phyloP scores from a whole-genome alignment of 92 coral and sea anemone species.

The Umimayanthus kanabou region DNA sequence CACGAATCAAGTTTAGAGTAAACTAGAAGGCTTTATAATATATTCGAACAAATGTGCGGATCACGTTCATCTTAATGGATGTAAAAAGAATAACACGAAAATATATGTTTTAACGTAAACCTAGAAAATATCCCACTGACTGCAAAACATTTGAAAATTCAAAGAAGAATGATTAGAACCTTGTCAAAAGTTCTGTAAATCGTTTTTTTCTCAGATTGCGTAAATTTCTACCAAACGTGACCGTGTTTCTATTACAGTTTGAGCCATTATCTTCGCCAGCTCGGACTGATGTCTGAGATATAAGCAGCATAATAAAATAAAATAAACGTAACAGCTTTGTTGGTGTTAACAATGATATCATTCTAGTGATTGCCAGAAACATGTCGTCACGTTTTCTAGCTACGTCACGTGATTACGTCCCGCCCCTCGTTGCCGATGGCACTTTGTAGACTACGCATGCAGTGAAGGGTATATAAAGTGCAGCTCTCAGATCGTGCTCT shows the following conservation, averaged over 20 bases:
- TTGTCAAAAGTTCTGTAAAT: no score
- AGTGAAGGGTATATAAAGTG: neutral
- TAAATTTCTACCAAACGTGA: neutral
- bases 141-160: neutral
- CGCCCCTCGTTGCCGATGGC: slow-evolving; percentile 5
- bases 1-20: neutral
- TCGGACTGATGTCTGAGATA: neutral
- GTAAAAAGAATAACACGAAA: no score
- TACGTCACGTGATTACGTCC: neutral
- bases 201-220: neutral
- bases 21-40: neutral
- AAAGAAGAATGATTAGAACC: no score
- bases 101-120: neutral
- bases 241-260: neutral
- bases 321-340: neutral
- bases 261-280: no score
- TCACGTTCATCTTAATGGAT: neutral
- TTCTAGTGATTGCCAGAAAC: neutral
- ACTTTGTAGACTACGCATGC: neutral
- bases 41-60: neutral
- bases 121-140: neutral
- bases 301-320: neutral
- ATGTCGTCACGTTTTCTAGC: neutral
- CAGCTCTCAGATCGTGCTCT: neutral
- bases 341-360: neutral